Evolutionary conservation across 2,797 vertebrate genomes (phyloP), one percentile per base, ranked within the genome.

Genomic region (Dallia pectoralis): DNA sequence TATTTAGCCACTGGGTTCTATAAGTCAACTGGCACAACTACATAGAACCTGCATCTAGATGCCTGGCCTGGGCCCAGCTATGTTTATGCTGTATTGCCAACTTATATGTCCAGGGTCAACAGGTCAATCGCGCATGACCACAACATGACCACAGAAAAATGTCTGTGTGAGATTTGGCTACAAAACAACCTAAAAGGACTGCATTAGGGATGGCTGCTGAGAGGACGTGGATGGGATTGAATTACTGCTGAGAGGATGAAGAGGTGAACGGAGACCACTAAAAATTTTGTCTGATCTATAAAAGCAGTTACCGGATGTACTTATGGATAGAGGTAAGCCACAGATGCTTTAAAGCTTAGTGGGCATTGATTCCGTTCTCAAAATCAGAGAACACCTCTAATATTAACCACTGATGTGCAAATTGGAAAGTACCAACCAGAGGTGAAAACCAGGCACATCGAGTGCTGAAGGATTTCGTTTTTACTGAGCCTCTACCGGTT

Each of bases 191-290:
- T 32, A 67, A 67, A 40, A 22, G 40, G 11, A 47, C 40, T 47
- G 40, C 19, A 66, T 19, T 9, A 30, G 16, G 16, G 18, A 79
- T 82, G 89, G 78, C 74, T 71, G 81, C 85, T 82, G 72, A 85
- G 16, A 75, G 40, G 30, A 71, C 15, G 47, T 25, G 48, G 79
- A 73, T 19, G 49, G 74, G 77, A 82, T 78, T 16, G 64, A 64
- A 82, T 85, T 69, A 77, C 74, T 74, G 74, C 75, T 29, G 29
- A 73, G 63, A 72, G 69, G 74, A 51, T 15, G 44, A 27, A 44
- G 33, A 81, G 72, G 79, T 75, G 86, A 82, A 81, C 67, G 80
- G 27, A 49, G 72, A 73, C 74, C 80, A 82, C 83, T 83, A 80
- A 67, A 73, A 44, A 80, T 62, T 74, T 70, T 75, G 64, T 49